Percentiles rank a stretch among this genome's conserved stretches.
These are phyloP conservation scores for Drosophila nebulosa DNA, from an alignment of 1,140 invertebrate species.

Conservation along the genomic window DNA sequence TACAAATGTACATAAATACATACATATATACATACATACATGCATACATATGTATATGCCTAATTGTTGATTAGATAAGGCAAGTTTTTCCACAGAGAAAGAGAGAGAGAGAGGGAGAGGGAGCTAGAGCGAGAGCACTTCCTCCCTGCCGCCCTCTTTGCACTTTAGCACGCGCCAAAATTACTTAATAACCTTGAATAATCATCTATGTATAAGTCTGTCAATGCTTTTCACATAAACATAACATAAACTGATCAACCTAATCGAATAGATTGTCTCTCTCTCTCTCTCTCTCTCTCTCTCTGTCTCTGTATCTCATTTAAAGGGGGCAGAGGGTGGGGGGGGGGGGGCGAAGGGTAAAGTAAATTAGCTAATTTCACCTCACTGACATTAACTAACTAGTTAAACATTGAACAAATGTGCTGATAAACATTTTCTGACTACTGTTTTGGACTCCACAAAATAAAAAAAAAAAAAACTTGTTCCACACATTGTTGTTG, in stretches of 20 bases:
- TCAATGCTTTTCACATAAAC: slow-evolving; percentile 50
- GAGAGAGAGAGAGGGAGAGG: neutral
- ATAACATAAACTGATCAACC: slow-evolving; percentile 12
- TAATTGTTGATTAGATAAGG: slow-evolving; percentile 37
- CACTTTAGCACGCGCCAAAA: slow-evolving; percentile 54
- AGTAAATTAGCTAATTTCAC: neutral
- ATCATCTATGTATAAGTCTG: slow-evolving; percentile 1
- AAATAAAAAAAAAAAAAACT: neutral
- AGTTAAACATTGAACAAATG: slow-evolving; percentile 1
- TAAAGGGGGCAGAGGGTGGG: too few relatives aligned
- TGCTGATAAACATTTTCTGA: neutral
- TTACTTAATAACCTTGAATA: slow-evolving; percentile 49
- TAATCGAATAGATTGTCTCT: slow-evolving; percentile 5
- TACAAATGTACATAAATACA: neutral
- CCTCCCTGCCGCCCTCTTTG: neutral
- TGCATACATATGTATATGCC: slow-evolving; percentile 5
- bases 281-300: too few relatives aligned
- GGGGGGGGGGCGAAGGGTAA: too few relatives aligned
- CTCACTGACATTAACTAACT: neutral
- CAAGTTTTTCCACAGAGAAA: neutral
- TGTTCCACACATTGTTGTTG: neutral
- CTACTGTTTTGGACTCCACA: neutral
- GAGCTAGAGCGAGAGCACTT: neutral
- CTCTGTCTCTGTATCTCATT: too few relatives aligned
- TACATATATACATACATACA: too few relatives aligned